A percentile compares a stretch with the other conserved stretches of the same genome.
Conservation (phyloP, 2,888 invertebrate species). For the Ditula angustiorana region DNA sequence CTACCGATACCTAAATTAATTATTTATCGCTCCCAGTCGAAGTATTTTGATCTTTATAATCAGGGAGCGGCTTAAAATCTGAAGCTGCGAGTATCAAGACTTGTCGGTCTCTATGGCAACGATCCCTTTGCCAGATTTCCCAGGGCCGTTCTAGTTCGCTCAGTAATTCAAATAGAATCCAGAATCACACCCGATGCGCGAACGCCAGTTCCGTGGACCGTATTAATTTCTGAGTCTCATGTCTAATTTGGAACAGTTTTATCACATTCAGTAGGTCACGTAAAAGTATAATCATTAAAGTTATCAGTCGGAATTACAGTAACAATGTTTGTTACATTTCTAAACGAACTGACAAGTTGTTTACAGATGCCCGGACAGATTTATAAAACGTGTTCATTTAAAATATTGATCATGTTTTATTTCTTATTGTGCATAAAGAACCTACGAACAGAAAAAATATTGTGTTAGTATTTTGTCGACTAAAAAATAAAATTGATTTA, state of each 20-base stretch:
- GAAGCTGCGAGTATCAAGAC: conserved; percentile 55
- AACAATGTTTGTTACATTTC: background rate
- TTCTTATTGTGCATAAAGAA: background rate
- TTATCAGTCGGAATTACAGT: background rate
- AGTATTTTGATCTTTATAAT: conserved; percentile 68
- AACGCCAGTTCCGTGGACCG: conserved; percentile 18
- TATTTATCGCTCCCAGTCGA: conserved; percentile 52
- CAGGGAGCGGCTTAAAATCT: conserved; percentile 72
- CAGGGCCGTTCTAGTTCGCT: conserved; percentile 52
- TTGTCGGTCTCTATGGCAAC: conserved; percentile 72
- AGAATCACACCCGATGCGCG: conserved; percentile 20
- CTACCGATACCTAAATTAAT: conserved; percentile 35
- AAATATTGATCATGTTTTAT: background rate
- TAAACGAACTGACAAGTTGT: background rate
- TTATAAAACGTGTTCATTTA: conserved; percentile 1
- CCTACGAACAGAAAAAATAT: background rate
- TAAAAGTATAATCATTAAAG: background rate
- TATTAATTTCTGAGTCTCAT: background rate
- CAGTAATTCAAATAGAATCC: conserved; percentile 60
- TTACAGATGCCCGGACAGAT: background rate
- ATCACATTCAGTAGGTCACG: conserved; percentile 4
- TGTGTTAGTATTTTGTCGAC: background rate
- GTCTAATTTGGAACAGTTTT: background rate
- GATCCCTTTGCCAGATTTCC: conserved; percentile 66
- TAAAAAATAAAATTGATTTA: background rate